Percentiles rank a stretch among this genome's conserved stretches.
phyloP scores from a whole-genome alignment of 2,797 vertebrate species.

The Coregonus ussuriensis region DNA sequence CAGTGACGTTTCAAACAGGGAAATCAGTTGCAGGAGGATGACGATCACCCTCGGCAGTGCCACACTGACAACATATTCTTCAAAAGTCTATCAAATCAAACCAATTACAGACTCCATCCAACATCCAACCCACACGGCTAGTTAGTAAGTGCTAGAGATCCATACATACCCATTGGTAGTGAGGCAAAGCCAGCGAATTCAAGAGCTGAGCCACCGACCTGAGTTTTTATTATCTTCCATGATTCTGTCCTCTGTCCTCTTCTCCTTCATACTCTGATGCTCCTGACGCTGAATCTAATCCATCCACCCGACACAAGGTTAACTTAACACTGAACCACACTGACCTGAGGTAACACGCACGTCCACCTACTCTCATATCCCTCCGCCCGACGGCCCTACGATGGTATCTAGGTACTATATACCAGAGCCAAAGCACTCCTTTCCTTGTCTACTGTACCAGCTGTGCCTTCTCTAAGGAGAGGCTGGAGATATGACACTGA shows the following conservation, averaged over 20 bases:
- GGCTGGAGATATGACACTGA: not conserved
- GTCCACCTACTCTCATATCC: not conserved
- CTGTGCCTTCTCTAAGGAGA: not conserved
- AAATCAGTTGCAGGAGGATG: not conserved
- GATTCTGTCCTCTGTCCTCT: slow-evolving; percentile 62
- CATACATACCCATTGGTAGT: slow-evolving; percentile 77
- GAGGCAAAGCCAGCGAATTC: slow-evolving; percentile 75
- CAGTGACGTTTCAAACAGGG: too few species aligned
- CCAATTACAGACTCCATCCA: not conserved
- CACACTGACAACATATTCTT: not conserved
- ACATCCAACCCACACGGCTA: not conserved
- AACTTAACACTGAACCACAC: not conserved
- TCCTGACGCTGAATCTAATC: not conserved
- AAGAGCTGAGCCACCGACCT: slow-evolving; percentile 75
- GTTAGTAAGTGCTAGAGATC: slow-evolving; percentile 26
- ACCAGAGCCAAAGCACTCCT: not conserved
- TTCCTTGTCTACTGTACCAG: not conserved
- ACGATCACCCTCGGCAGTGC: not conserved
- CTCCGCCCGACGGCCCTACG: not conserved
- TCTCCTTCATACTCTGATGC: slow-evolving; percentile 63
- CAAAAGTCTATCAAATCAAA: not conserved
- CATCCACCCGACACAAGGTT: not conserved
- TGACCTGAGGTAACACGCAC: not conserved
- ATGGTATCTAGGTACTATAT: not conserved
- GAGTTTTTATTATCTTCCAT: slow-evolving; percentile 69